These are phyloP conservation scores for Lathronympha strigana DNA, from an alignment of 2,888 invertebrate species.

Conservation along the genomic window DNA sequence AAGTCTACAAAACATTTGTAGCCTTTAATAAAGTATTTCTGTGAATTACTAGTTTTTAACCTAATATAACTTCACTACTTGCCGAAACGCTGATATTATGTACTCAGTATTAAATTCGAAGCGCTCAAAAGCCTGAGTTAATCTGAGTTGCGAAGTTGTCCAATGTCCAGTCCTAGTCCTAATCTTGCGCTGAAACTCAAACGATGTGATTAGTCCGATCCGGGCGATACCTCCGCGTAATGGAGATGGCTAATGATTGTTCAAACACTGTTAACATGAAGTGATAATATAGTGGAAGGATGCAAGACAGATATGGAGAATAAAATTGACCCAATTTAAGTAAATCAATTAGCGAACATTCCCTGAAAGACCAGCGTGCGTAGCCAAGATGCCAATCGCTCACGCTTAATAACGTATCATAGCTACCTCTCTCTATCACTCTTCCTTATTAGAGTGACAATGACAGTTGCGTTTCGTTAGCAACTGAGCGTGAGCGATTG, in stretches of 20 bases:
- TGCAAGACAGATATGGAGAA: neutral
- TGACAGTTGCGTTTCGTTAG: no score
- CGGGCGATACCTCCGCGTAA: neutral
- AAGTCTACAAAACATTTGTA: no score
- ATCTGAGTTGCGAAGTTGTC: conserved; percentile 14
- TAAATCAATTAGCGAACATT: no score
- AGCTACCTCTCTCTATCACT: no score
- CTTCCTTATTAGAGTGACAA: no score
- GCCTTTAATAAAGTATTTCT: no score
- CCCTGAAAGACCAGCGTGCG: no score
- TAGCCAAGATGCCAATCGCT: no score
- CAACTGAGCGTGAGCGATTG: no score
- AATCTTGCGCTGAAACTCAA: conserved; percentile 13
- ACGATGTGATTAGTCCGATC: conserved; percentile 6
- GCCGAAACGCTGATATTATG: neutral
- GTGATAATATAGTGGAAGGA: neutral
- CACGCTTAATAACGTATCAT: no score
- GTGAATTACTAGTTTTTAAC: neutral
- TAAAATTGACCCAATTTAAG: neutral
- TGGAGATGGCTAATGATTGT: neutral
- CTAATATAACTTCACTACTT: neutral
- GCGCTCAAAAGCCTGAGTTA: conserved; percentile 3
- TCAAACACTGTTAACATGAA: neutral
- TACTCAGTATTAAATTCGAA: conserved; percentile 7
- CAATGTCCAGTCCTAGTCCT: neutral